phyloP scores from a whole-genome alignment of 2,113 vertebrate species.

The Psilopogon haemacephalus region DNA sequence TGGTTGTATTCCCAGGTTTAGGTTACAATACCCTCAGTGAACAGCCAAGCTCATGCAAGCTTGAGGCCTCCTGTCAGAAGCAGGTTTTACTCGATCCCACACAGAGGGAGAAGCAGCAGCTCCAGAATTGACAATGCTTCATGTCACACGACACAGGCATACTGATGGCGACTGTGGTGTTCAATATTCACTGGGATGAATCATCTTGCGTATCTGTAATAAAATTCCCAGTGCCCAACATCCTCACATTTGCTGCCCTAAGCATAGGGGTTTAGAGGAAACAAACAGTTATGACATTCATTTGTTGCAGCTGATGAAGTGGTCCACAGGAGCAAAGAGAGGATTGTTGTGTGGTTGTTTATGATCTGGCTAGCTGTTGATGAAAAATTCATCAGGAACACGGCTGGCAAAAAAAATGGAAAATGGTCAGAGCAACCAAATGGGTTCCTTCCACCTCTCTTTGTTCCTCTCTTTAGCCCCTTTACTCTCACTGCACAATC shows the following conservation, averaged over 20 bases:
- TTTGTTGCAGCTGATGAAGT: background rate
- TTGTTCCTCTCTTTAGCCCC: background rate
- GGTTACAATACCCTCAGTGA: accelerated
- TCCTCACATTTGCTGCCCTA: background rate
- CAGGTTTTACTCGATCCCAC: background rate
- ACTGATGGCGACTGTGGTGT: accelerated
- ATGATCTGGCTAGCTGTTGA: background rate
- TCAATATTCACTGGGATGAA: background rate
- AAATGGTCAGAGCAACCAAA: background rate
- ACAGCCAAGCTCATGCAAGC: background rate
- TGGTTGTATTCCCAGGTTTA: background rate
- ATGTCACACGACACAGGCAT: background rate
- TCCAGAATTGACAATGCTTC: background rate
- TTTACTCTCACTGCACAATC: background rate
- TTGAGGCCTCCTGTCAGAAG: background rate
- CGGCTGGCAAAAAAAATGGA: background rate
- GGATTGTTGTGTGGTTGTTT: background rate
- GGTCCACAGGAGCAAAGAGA: background rate
- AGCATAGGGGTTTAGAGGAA: background rate
- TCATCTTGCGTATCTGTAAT: background rate
- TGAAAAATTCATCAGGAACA: background rate
- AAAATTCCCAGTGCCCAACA: background rate
- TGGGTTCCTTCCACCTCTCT: no score
- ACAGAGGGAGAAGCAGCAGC: background rate
- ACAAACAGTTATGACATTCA: background rate